Evolutionary conservation across 2,888 invertebrate genomes (phyloP).

Genomic region (Sarcophaga caerulescens): DNA sequence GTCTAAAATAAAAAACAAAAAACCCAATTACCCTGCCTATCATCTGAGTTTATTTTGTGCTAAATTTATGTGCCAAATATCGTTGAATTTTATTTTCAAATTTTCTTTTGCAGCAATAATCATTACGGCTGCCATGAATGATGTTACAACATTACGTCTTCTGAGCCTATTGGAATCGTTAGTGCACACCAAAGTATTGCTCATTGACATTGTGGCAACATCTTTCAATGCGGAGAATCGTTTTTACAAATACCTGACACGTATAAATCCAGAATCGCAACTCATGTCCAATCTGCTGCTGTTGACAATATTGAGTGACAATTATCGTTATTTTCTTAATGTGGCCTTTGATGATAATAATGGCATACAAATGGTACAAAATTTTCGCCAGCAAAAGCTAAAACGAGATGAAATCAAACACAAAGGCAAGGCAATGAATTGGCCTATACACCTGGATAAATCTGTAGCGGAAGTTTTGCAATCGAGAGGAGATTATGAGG

Average conservation of each 20-base stretch:
- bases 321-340: slow-evolving; percentile 80
- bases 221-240: slow-evolving; percentile 79
- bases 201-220: slow-evolving; percentile 80
- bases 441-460: slow-evolving; percentile 73
- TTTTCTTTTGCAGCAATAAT: slow-evolving; percentile 74
- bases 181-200: slow-evolving; percentile 78
- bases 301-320: slow-evolving; percentile 80
- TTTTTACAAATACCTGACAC: slow-evolving; percentile 79
- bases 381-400: slow-evolving; percentile 75
- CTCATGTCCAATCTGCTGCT: slow-evolving; percentile 79
- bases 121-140: slow-evolving; percentile 78
- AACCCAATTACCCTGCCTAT: too few species aligned
- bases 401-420: slow-evolving; percentile 53
- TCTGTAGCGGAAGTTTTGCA: slow-evolving; percentile 68
- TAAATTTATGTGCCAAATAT: neutral
- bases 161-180: slow-evolving; percentile 71
- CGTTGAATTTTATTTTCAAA: neutral
- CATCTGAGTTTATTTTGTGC: neutral
- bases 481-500: slow-evolving; percentile 39
- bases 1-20: too few species aligned
- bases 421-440: slow-evolving; percentile 56
- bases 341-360: slow-evolving; percentile 76
- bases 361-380: slow-evolving; percentile 76
- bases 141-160: slow-evolving; percentile 76
- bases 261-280: slow-evolving; percentile 73